Base-by-base conservation (phyloP, 2,888 invertebrate species). In the Xylota sylvarum region DNA sequence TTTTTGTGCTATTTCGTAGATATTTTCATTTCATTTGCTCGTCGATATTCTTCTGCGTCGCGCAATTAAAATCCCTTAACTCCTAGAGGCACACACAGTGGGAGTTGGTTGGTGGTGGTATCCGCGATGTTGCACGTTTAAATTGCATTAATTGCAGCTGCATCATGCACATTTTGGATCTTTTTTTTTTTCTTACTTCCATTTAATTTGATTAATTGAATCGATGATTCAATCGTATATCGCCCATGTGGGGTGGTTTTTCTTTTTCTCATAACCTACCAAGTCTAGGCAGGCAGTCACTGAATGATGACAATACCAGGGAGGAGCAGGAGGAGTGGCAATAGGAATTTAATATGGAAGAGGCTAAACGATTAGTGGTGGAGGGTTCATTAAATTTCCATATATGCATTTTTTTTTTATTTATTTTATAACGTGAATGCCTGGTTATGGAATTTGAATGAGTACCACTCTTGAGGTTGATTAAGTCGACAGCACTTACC, bases 401-500 rank as follows among this genome's bases (percentile, higher is more conserved):
- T 73, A 32, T 32, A 14, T 48, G 46, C 12, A 27, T 50, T 17
- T 35, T 58, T 30, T 30, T 17, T 43, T 23, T 43, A 62, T 62
- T 62, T 62, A 62, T 62, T 43, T 30, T 62, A 27, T 46, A 23
- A 37, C 50, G 37, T 27, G 23, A 23, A 23, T 50, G 73, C 50
- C 50, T 50, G 73, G 50, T 0, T 52, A 5, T 60, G 62, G 46
- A 79, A 72, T 72, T n/a, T 64, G 55, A 64, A 64, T 72, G 46
- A 56, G 72, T 72, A 37, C 35, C 37, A 35, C 9, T 37, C 52
- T 55, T 52, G 46, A 55, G 23, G 27, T 70, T 70, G 62, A 72
- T 79, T 70, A 46, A 79, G 78, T 79, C 72, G 70, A 79, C 62
- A 79, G 46, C 78, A 79, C 72, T 78, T 78, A 64, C 70, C 62